phyloP scores from a whole-genome alignment of 2,113 vertebrate genomes.

The Pseudopodoces humilis region DNA sequence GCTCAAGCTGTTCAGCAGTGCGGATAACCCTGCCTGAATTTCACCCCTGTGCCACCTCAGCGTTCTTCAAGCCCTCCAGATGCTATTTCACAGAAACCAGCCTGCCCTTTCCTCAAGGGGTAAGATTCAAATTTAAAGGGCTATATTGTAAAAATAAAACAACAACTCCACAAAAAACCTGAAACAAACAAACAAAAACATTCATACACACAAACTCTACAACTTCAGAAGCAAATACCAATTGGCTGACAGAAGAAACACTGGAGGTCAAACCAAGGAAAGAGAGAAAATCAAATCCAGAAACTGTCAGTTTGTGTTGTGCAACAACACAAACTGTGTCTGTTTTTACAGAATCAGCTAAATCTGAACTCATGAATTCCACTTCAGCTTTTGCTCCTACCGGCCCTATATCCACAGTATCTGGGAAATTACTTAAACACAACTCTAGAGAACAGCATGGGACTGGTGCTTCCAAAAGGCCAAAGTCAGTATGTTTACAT shows the following conservation, averaged over 20 bases:
- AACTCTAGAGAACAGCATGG: conserved; percentile 36
- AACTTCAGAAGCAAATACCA: background rate
- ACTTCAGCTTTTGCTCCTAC: conserved; percentile 3
- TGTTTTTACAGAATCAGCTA: background rate
- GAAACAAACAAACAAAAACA: background rate
- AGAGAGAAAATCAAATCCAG: conserved; percentile 64
- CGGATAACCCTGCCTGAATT: background rate
- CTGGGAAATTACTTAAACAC: conserved; percentile 38
- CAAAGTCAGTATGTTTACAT: conserved; percentile 46
- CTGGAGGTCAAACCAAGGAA: background rate
- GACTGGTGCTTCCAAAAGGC: conserved; percentile 49
- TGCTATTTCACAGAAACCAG: background rate
- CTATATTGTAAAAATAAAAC: background rate
- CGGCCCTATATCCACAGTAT: background rate
- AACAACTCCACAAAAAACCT: background rate
- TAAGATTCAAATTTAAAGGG: background rate
- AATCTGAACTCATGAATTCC: conserved; percentile 3
- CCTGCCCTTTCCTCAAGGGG: background rate
- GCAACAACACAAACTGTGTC: no score
- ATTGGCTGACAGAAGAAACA: conserved; percentile 5
- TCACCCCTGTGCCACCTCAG: background rate
- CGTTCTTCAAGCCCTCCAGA: background rate
- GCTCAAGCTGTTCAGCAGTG: background rate
- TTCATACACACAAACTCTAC: background rate
- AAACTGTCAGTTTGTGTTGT: background rate